These are phyloP conservation scores for Emydura subglobosa DNA, from an alignment of 2,113 vertebrate species.

Conservation along the genomic window DNA sequence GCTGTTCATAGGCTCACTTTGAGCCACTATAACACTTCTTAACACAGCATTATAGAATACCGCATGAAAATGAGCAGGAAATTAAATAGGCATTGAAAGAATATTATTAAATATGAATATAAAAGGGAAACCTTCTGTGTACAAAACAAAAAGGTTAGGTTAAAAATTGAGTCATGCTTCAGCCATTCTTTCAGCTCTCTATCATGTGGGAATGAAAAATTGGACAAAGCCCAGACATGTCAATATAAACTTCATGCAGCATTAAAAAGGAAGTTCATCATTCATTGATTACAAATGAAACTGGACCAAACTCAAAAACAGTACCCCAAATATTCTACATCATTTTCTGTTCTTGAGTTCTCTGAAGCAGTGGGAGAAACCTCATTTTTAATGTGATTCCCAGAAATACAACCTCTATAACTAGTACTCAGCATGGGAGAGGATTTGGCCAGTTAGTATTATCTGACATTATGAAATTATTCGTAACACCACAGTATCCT, in stretches of 20 bases:
- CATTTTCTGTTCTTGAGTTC: not conserved
- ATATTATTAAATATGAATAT: not conserved
- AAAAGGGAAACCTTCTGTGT: not conserved
- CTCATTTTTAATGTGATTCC: not conserved
- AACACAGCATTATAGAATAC: not conserved
- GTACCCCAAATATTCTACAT: not conserved
- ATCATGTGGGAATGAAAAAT: not conserved
- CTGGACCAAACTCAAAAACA: not conserved
- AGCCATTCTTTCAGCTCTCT: not conserved
- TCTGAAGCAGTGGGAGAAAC: not conserved
- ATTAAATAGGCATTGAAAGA: conserved; percentile 2
- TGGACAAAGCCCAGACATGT: not conserved
- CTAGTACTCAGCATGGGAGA: not conserved
- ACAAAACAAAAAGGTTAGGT: not conserved
- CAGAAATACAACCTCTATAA: not conserved
- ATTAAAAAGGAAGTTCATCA: not conserved
- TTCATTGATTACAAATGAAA: not conserved
- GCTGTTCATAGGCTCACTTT: not conserved
- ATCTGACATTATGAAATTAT: not conserved
- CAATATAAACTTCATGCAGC: not conserved
- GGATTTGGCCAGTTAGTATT: not conserved
- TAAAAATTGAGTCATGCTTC: not conserved
- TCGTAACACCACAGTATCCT: not conserved
- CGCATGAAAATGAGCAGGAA: conserved; percentile 33
- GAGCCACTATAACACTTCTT: not conserved